These are phyloP conservation scores for Enteromius treurensis DNA, from an alignment of 2,797 vertebrate species.

Conservation along the genomic window DNA sequence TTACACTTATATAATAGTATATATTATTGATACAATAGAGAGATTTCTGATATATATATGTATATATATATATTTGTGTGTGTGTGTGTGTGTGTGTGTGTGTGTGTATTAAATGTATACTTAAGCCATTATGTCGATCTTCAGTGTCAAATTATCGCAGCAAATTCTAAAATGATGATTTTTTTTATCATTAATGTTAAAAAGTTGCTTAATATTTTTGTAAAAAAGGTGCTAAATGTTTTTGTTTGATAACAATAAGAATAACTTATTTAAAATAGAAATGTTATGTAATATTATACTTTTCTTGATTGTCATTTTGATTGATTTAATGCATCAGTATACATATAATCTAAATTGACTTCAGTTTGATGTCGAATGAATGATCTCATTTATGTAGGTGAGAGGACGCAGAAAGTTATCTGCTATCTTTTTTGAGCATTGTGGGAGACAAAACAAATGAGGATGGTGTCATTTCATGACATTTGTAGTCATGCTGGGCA, in stretches of 20 bases:
- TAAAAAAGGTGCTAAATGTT: neutral
- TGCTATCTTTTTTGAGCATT: neutral
- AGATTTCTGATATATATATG: neutral
- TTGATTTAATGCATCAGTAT: neutral
- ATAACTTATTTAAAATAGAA: neutral
- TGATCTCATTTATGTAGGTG: constrained; percentile 36
- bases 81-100: no score
- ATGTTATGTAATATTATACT: neutral
- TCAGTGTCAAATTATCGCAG: neutral
- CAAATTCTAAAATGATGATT: neutral
- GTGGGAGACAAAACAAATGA: neutral
- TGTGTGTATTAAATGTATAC: neutral
- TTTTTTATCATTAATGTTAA: neutral
- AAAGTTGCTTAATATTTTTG: neutral
- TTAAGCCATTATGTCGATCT: neutral
- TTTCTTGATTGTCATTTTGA: neutral
- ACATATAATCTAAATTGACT: neutral
- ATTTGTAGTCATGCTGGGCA: constrained; percentile 34
- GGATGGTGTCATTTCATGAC: constrained; percentile 42
- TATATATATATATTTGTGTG: no score
- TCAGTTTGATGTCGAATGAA: neutral
- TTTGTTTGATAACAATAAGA: neutral
- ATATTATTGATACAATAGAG: neutral
- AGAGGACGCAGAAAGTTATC: constrained; percentile 28
- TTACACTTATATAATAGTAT: neutral